Evolutionary conservation across 2,797 vertebrate genomes (phyloP).

Genomic region (Poecilia gillii): DNA sequence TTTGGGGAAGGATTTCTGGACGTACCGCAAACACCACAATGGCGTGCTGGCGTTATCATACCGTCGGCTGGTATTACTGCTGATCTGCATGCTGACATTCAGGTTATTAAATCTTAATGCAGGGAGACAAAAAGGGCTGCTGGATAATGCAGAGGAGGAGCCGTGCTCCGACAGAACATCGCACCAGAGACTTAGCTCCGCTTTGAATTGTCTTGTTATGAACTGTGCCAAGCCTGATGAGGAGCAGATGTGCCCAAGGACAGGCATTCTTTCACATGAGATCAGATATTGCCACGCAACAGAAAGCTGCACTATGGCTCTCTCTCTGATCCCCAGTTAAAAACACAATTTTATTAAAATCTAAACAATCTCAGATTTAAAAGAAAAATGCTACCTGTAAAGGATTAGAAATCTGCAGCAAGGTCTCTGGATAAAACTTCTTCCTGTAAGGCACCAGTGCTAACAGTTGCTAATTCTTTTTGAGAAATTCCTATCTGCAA

Average conservation of each 20-base stretch:
- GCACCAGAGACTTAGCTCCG: neutral
- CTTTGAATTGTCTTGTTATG: neutral
- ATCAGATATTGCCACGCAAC: neutral
- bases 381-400: neutral
- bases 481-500: too few relatives aligned
- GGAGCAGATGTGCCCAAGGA: neutral
- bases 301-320: too few relatives aligned
- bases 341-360: neutral
- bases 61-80: neutral
- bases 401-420: neutral
- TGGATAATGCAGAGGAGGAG: slow-evolving; percentile 6
- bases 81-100: slow-evolving; percentile 2
- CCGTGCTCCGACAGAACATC: neutral
- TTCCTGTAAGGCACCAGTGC: too few relatives aligned
- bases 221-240: neutral
- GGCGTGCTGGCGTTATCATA: neutral
- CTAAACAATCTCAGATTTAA: neutral
- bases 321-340: neutral
- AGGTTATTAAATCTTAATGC: neutral
- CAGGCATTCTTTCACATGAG: neutral
- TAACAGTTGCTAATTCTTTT: too few relatives aligned
- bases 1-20: neutral
- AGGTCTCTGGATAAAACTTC: too few relatives aligned
- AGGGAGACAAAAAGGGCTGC: neutral
- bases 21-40: neutral